Base-by-base conservation (phyloP, 2,113 vertebrate species). In the Zingel zingel region DNA sequence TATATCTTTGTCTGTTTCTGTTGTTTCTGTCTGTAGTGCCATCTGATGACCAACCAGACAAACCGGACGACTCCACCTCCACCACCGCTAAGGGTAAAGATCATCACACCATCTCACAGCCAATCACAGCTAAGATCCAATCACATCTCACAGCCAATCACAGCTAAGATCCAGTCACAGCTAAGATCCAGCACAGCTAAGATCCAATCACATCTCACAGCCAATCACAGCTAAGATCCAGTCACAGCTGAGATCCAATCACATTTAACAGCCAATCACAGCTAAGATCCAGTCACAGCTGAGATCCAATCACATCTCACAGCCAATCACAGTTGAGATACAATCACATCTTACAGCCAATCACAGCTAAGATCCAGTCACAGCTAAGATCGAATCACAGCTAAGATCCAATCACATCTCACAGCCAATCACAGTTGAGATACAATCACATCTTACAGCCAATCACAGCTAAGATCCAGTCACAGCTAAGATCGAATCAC, bases 11-110 rank as follows among this genome's bases (percentile, higher is more conserved):
- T 39, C 33, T 39, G n/a, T 25, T 4, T 56, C 7, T 59, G 5
- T 25, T n/a, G 3, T 67, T 79, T 86, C 5, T 15, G 25, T 45
- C 65, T 77, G 33, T 75, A 90, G 86, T 1, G 2, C 56, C 83
- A 70, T 15, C 71, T n/a, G 4, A 33, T 12, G 67, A 81, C 21
- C 36, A 70, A 45, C 19, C 15, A 0, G 33, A 56, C 45, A 48
- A 74, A 15, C 10, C 19, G 3, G 58, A 85, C 6, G 27, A 84
- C 36, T 15, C 66, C 59, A 23, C 9, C 33, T 3, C 43, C 0
- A 4, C 18, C 18, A 19, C 65, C 25, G 14, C 74, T 70, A 0
- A 61, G 3, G 82, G 89, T 91, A 87, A 81, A 33, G 9, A 23
- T 58, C 18, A 21, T 71, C 70, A 79, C 36, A 54, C 21, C 4